phyloP scores from a whole-genome alignment of 2,888 invertebrate species.

The Morinoia aosen region DNA sequence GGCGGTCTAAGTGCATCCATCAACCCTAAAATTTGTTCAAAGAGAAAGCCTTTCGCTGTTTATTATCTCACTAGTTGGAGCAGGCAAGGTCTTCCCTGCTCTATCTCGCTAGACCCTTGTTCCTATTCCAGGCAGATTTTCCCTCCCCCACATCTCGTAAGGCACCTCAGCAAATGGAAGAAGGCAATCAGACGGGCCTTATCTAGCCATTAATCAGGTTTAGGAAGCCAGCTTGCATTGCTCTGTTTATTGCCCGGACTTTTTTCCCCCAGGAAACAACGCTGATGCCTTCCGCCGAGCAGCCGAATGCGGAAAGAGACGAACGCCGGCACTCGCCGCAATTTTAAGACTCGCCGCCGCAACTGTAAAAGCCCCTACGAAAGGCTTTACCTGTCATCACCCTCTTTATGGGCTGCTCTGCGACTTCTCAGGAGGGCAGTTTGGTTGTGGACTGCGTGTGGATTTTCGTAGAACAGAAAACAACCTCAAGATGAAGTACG shows the following conservation, averaged over 20 bases:
- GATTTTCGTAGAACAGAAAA: background rate
- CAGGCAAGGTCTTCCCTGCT: background rate
- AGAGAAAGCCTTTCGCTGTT: background rate
- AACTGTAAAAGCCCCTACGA: background rate
- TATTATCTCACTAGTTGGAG: background rate
- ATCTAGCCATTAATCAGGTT: conserved; percentile 50
- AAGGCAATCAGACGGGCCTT: conserved; percentile 45
- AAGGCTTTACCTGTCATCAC: conserved; percentile 26
- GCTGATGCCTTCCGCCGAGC: background rate
- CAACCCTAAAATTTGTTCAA: background rate
- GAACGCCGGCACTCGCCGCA: background rate
- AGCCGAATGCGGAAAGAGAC: background rate
- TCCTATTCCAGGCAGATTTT: background rate
- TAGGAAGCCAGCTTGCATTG: conserved; percentile 40
- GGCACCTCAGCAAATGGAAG: conserved; percentile 35
- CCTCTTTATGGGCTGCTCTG: background rate
- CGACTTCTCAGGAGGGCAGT: background rate
- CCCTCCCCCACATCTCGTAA: conserved; percentile 20
- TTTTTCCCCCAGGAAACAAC: background rate
- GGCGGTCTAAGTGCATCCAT: background rate
- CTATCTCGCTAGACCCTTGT: background rate
- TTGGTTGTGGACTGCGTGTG: background rate
- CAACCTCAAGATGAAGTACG: background rate
- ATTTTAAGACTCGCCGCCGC: background rate
- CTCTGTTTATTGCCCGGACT: conserved; percentile 43